Evolutionary conservation across 2,888 invertebrate species (phyloP).

Genomic region (Polydrusus pterygomalis): DNA sequence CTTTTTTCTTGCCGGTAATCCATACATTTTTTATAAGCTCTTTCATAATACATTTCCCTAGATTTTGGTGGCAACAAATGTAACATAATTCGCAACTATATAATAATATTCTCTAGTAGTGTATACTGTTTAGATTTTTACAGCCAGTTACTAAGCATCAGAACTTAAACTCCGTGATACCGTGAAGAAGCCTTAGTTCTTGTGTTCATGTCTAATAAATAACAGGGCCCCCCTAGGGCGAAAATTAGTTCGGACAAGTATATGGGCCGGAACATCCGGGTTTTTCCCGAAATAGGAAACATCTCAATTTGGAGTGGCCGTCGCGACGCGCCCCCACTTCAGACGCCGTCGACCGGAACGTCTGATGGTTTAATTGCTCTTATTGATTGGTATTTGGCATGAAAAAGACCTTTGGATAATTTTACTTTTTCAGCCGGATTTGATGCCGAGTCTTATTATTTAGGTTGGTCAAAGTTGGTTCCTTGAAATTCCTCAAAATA

Average conservation of each 20-base stretch:
- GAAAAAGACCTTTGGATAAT: neutral
- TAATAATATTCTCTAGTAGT: too few species aligned
- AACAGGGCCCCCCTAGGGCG: constrained; percentile 48
- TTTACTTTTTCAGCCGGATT: too few species aligned
- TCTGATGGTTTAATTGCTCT: constrained; percentile 52
- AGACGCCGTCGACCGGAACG: constrained; percentile 39
- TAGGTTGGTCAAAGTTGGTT: too few species aligned
- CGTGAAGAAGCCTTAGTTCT: constrained; percentile 8
- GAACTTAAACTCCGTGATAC: neutral
- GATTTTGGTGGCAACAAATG: too few species aligned
- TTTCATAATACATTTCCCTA: too few species aligned
- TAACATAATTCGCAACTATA: too few species aligned
- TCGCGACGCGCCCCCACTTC: constrained; percentile 22
- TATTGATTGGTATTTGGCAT: constrained; percentile 43
- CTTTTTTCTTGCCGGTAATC: too few species aligned
- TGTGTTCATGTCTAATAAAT: constrained; percentile 54
- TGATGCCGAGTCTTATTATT: too few species aligned
- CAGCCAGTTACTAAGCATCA: neutral
- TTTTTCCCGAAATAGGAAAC: constrained; percentile 57
- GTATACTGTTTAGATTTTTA: too few species aligned
- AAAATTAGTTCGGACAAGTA: constrained; percentile 56
- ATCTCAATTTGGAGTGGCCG: constrained; percentile 55
- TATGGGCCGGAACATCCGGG: constrained; percentile 57
- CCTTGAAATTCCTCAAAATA: too few species aligned
- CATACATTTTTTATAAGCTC: too few species aligned